Conservation (phyloP, 2,888 invertebrate genomes). For the Rhogogaster chlorosoma region DNA sequence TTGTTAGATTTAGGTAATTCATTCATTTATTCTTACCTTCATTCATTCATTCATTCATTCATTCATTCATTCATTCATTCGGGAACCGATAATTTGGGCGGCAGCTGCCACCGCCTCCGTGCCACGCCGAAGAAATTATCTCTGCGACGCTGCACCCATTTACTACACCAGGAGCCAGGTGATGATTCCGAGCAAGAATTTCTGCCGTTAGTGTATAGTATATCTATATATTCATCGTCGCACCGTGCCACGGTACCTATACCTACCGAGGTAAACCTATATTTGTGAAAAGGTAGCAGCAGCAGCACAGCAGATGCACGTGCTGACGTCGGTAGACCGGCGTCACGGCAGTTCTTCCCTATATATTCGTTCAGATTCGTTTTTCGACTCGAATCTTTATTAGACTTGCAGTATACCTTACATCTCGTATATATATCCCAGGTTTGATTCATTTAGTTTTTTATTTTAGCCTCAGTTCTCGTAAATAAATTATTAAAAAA, state of each 20-base stretch:
- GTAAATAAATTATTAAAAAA: neutral
- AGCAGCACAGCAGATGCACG: conserved; percentile 40
- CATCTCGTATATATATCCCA: too few species aligned
- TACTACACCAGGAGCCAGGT: conserved; percentile 38
- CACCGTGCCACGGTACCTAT: neutral
- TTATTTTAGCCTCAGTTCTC: neutral
- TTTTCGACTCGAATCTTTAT: neutral
- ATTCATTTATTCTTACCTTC: conserved; percentile 1
- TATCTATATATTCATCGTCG: neutral
- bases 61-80: conserved; percentile 26
- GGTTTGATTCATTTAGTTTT: neutral
- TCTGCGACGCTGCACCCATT: conserved; percentile 48
- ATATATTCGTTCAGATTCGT: neutral
- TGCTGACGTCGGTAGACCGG: conserved; percentile 1
- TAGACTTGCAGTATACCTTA: neutral
- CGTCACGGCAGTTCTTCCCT: neutral
- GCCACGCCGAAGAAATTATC: conserved; percentile 32
- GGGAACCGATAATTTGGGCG: neutral
- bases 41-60: conserved; percentile 11
- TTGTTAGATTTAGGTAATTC: neutral
- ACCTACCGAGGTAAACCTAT: conserved; percentile 14
- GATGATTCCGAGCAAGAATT: conserved; percentile 44
- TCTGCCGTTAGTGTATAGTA: neutral
- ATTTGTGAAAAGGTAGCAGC: conserved; percentile 13
- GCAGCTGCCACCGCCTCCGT: neutral